Percentiles rank a stretch among this genome's conserved stretches.
Evolutionary conservation across 2,113 vertebrate species (phyloP).

Genomic region (Parus major): DNA sequence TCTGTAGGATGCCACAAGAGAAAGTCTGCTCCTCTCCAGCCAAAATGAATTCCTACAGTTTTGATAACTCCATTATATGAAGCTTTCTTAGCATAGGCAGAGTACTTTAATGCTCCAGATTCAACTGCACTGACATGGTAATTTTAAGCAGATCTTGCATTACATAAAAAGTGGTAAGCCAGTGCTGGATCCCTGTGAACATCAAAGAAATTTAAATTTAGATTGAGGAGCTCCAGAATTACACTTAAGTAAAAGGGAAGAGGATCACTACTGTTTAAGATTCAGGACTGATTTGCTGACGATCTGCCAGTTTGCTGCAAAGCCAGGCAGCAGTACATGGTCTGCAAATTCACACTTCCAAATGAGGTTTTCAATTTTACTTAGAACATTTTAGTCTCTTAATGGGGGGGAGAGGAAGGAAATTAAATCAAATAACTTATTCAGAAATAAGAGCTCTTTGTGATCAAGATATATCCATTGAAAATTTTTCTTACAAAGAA

Average conservation of each 20-base stretch:
- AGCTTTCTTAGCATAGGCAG: background rate
- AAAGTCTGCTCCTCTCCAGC: background rate
- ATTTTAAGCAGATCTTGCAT: background rate
- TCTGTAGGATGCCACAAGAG: background rate
- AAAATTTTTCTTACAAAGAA: background rate
- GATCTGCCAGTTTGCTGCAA: background rate
- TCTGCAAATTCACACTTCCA: background rate
- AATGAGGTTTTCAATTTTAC: background rate
- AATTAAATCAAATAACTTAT: background rate
- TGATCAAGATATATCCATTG: background rate
- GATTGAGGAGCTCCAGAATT: background rate
- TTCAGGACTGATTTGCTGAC: background rate
- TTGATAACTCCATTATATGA: background rate
- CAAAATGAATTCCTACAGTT: background rate
- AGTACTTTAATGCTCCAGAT: background rate
- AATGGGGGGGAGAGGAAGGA: background rate
- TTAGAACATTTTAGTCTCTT: background rate
- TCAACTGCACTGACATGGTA: background rate
- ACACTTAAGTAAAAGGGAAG: background rate
- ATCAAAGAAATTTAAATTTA: background rate
- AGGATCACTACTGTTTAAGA: background rate
- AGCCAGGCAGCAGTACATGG: background rate
- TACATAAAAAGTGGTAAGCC: background rate
- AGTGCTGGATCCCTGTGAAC: background rate
- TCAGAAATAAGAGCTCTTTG: background rate